Conservation (phyloP, 1,140 invertebrate genomes). For the Leucophenga varia region DNA sequence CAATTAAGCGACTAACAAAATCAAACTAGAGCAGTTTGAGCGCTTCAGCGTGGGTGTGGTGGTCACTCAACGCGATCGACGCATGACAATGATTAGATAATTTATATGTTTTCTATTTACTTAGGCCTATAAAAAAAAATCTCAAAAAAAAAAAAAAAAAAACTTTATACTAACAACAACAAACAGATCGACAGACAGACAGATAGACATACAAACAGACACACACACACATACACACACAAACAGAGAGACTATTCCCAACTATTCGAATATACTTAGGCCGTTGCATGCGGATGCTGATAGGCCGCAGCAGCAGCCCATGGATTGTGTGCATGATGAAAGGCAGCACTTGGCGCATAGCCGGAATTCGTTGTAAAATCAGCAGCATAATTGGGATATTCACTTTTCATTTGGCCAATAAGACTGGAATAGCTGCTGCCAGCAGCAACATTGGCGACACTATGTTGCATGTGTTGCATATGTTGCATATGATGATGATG, state of each 20-base stretch:
- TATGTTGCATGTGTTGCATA: neutral
- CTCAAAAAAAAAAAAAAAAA: conserved; percentile 1
- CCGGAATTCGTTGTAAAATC: conserved; percentile 31
- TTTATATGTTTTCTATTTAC: neutral
- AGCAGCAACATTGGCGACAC: neutral
- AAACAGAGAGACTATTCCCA: no score
- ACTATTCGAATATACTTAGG: conserved; percentile 25
- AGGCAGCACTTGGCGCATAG: conserved; percentile 27
- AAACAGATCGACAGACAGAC: conserved; percentile 2
- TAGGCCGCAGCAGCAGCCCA: conserved; percentile 36
- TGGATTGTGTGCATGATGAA: conserved; percentile 35
- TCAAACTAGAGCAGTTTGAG: conserved; percentile 17
- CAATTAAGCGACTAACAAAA: conserved; percentile 20
- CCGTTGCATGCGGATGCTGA: conserved; percentile 45
- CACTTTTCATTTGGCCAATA: conserved; percentile 40
- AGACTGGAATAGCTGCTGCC: conserved; percentile 18
- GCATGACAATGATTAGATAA: neutral
- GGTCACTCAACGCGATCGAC: conserved; percentile 4
- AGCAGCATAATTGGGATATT: conserved; percentile 38
- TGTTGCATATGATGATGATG: conserved; percentile 2
- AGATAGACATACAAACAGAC: conserved; percentile 6
- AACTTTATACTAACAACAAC: neutral
- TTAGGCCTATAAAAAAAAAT: conserved; percentile 7
- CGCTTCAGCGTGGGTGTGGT: no score
- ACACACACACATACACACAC: no score